phyloP scores from a whole-genome alignment of 2,113 vertebrate genomes.

The Strigops habroptila region DNA sequence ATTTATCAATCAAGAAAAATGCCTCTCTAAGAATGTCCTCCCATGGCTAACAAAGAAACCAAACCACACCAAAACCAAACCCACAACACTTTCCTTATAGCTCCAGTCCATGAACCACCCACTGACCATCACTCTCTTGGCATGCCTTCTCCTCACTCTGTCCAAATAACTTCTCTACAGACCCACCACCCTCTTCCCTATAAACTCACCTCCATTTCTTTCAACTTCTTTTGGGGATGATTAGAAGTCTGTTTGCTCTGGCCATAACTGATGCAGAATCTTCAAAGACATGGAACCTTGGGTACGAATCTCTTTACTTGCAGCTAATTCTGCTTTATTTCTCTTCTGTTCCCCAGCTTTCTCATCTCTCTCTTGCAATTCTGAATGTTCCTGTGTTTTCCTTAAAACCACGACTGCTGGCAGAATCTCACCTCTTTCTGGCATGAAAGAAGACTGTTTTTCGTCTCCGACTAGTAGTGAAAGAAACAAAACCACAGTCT shows the following conservation, averaged over 20 bases:
- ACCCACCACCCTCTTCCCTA: neutral
- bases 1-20: neutral
- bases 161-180: neutral
- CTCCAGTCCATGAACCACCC: neutral
- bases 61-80: neutral
- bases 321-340: neutral
- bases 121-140: neutral
- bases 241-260: neutral
- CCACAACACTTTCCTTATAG: neutral
- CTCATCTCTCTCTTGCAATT: neutral
- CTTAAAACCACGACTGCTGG: neutral
- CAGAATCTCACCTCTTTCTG: neutral
- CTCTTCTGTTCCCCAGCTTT: neutral
- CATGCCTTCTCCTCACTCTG: neutral
- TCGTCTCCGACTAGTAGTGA: neutral
- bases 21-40: neutral
- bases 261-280: neutral
- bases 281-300: neutral
- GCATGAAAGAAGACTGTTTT: neutral
- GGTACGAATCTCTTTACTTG: neutral
- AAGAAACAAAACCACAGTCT: neutral
- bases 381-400: neutral
- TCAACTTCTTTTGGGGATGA: neutral
- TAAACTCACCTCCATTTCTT: neutral
- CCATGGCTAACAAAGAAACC: neutral